phyloP scores from a whole-genome alignment of 2,113 vertebrate species.

The Melanostigma gelatinosum region DNA sequence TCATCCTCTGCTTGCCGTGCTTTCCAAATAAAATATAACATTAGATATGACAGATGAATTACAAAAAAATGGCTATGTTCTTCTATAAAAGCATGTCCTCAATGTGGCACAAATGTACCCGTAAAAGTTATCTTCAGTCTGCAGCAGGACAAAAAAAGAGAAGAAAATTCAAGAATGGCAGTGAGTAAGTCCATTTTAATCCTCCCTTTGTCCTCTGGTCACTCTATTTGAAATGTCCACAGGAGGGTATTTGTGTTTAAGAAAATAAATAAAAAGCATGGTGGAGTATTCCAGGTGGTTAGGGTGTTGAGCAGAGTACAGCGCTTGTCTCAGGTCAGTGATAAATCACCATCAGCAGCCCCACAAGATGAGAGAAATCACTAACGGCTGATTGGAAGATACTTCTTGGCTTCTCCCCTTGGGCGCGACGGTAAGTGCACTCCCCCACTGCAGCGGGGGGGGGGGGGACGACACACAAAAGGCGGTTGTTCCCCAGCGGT shows the following conservation, averaged over 20 bases:
- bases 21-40: slow-evolving; percentile 21
- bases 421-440: slow-evolving; percentile 63
- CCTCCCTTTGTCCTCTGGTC: slow-evolving; percentile 62
- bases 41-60: slow-evolving; percentile 3
- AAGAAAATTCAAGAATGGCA: slow-evolving; percentile 9
- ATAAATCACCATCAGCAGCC: slow-evolving; percentile 73
- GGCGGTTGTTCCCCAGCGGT: slow-evolving; percentile 56
- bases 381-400: slow-evolving; percentile 76
- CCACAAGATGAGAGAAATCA: slow-evolving; percentile 65
- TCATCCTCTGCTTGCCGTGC: slow-evolving; percentile 21
- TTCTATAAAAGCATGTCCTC: slow-evolving; percentile 25
- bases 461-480: slow-evolving; percentile 69
- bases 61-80: neutral
- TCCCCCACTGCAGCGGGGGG: slow-evolving; percentile 70
- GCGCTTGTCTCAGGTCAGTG: slow-evolving; percentile 67
- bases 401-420: slow-evolving; percentile 72
- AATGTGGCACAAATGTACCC: neutral
- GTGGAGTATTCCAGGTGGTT: slow-evolving; percentile 63
- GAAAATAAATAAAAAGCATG: slow-evolving; percentile 35
- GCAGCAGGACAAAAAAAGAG: slow-evolving; percentile 14
- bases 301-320: slow-evolving; percentile 52
- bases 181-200: slow-evolving; percentile 51
- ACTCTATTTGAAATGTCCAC: slow-evolving; percentile 55
- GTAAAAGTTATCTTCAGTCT: slow-evolving; percentile 61
- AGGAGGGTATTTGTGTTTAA: slow-evolving; percentile 27